Evolutionary conservation across 2,113 vertebrate species (phyloP).

Genomic region (Irena cyanogastra): DNA sequence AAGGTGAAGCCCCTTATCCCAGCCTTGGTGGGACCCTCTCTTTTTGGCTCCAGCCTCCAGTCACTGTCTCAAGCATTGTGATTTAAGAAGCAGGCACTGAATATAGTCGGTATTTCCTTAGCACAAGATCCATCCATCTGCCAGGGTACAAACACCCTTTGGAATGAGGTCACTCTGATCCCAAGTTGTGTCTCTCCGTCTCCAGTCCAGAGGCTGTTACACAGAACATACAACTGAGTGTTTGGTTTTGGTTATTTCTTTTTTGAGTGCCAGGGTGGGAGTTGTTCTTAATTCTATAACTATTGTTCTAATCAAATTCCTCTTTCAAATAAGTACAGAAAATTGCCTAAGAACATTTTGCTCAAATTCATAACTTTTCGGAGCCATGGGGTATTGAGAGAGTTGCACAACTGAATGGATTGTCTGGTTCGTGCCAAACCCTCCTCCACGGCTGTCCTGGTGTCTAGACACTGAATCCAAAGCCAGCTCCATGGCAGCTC

Average conservation of each 20-base stretch:
- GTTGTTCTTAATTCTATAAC: slow-evolving; percentile 42
- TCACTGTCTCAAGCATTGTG: background rate
- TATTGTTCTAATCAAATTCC: slow-evolving; percentile 28
- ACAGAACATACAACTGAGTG: background rate
- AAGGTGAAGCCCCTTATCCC: background rate
- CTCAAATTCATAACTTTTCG: background rate
- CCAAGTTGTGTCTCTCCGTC: background rate
- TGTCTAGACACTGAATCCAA: background rate
- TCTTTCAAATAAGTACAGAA: slow-evolving; percentile 24
- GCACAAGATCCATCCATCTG: background rate
- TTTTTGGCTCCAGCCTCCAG: background rate
- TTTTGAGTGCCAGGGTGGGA: background rate
- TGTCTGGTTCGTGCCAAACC: background rate
- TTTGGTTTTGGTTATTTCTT: slow-evolving; percentile 31
- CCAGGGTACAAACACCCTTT: background rate
- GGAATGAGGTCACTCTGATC: background rate
- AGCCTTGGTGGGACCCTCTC: background rate
- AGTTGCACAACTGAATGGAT: background rate
- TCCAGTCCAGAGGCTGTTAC: background rate
- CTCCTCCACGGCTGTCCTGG: background rate
- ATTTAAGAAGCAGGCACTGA: background rate
- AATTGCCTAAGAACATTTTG: slow-evolving; percentile 1
- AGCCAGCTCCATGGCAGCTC: background rate
- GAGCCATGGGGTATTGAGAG: background rate
- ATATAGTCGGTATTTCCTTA: background rate